Evolutionary conservation across 2,113 vertebrate species (phyloP), one percentile per base, ranked within the genome.

Genomic region (Camelus bactrianus): DNA sequence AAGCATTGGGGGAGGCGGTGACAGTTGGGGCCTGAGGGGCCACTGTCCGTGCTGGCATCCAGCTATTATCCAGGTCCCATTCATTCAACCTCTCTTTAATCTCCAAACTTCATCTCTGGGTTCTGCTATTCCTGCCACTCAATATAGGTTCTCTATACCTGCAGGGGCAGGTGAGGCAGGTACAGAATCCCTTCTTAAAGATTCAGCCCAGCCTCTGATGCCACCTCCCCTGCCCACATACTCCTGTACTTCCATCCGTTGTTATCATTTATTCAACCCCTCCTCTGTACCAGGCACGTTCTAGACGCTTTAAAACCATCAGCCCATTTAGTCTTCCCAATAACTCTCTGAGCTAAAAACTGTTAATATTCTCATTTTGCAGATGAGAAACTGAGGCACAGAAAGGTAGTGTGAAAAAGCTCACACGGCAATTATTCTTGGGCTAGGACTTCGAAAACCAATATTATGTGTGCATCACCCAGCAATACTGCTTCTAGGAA

Each of bases 271-370:
- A 89, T 28, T 75, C 48, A 89, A 70, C 3, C 72, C 46, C 26
- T 65, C 56, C 35, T 69, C 48, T 46, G 56, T 50, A 28, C 58
- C 28, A 80, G 75, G 62, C 16, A 42, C 73, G 46, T 42, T 86
- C 73, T 69, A 94, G 90, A 17, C 6, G 58, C 30, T 95, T 92
- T 32, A 81, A 89, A 91, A 56, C 9, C 46, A 69, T 54, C 72
- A 67, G 52, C 65, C 35, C 54, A 7, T 67, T 84, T 76, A 67
- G 6, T 70, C 52, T 84, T 83, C 46, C 19, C 28, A 38, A 76
- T 32, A 75, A 87, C 17, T 35, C 48, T 28, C 8, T 6, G 24
- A 85, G 32, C 15, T 42, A 83, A 46, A 38, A 67, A 67, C 46
- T 58, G 19, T 62, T 88, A 48, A 84, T 50, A 77, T 46, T 56